A percentile compares a stretch with the other conserved stretches of the same genome.
Evolutionary conservation across 2,888 invertebrate genomes (phyloP).

Genomic region (Caprella mutica): DNA sequence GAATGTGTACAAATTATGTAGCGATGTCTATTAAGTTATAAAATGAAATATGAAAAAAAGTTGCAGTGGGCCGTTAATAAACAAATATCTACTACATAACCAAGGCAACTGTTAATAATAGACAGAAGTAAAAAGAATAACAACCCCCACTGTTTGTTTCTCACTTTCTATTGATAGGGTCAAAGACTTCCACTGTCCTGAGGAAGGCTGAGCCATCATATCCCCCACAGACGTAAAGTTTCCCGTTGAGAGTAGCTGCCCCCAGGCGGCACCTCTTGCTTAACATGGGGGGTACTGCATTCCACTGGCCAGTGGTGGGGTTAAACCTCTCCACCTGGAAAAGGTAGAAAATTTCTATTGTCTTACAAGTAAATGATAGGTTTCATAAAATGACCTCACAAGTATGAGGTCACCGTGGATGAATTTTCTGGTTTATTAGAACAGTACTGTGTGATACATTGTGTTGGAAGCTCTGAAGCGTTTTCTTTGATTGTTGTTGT

Average conservation of each 20-base stretch:
- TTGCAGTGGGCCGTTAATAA: background rate
- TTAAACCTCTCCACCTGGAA: slow-evolving; percentile 60
- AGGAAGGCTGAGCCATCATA: slow-evolving; percentile 75
- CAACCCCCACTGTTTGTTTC: slow-evolving; percentile 37
- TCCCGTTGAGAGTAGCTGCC: slow-evolving; percentile 66
- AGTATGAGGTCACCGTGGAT: no score
- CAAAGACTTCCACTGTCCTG: slow-evolving; percentile 67
- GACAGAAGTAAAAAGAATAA: background rate
- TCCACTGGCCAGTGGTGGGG: slow-evolving; percentile 60
- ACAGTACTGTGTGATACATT: no score
- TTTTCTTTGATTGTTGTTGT: no score
- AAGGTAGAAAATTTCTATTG: no score
- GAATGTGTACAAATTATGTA: no score
- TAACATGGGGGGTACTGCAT: slow-evolving; percentile 62
- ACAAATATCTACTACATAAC: background rate
- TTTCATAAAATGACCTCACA: no score
- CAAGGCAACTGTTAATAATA: background rate
- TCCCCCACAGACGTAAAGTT: slow-evolving; percentile 71
- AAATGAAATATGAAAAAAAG: background rate
- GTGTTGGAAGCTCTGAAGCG: no score
- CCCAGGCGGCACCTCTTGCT: slow-evolving; percentile 70
- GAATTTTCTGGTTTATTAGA: no score
- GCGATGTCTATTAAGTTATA: background rate
- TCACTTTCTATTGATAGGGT: slow-evolving; percentile 57
- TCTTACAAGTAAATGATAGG: no score